These are phyloP conservation scores for Corythoichthys haematopterus DNA, from an alignment of 2,113 vertebrate genomes.

Conservation along the genomic window DNA sequence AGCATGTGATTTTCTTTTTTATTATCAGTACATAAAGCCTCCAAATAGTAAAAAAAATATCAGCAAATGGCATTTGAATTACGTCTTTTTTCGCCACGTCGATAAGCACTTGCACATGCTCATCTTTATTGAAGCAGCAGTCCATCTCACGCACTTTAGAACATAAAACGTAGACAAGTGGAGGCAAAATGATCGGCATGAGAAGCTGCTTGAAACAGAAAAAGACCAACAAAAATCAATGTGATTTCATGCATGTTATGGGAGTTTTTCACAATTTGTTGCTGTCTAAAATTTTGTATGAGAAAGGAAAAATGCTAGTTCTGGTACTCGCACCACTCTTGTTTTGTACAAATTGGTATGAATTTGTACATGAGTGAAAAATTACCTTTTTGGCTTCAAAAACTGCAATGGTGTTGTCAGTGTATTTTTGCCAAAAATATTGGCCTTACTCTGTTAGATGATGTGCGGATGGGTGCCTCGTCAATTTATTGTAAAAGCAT, in stretches of 20 bases:
- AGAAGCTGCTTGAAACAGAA: neutral
- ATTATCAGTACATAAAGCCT: no score
- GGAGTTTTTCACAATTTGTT: neutral
- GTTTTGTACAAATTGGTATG: no score
- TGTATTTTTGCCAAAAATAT: no score
- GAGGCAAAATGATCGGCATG: neutral
- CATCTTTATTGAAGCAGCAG: neutral
- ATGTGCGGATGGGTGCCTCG: no score
- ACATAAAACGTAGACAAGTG: neutral
- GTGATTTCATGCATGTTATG: neutral
- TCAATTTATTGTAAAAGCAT: no score
- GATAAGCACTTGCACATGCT: neutral
- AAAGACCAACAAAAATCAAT: neutral
- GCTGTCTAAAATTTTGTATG: neutral
- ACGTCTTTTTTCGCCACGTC: neutral
- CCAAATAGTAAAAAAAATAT: no score
- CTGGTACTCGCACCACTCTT: no score
- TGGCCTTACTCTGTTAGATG: no score
- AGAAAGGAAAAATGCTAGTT: no score
- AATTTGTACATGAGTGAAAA: neutral
- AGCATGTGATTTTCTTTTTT: no score
- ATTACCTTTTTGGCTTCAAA: neutral
- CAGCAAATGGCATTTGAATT: no score
- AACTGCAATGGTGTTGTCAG: no score
- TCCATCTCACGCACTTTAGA: neutral